Evolutionary conservation across 2,797 vertebrate genomes (phyloP).

Genomic region (Pantherophis alleghaniensis): DNA sequence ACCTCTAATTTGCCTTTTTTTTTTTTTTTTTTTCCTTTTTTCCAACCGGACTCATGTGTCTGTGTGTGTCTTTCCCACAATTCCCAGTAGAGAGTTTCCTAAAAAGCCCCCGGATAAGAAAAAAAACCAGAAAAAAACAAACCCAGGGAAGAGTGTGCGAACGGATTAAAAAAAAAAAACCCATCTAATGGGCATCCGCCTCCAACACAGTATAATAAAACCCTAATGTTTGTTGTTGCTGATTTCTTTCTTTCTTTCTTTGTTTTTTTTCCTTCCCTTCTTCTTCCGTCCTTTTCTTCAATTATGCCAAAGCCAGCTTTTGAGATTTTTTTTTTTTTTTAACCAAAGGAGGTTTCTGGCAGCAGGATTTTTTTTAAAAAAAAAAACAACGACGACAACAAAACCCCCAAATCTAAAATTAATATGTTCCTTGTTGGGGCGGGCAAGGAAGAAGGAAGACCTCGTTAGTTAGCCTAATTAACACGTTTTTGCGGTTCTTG

Average conservation of each 20-base stretch:
- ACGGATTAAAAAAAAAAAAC: background rate
- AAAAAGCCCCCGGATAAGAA: background rate
- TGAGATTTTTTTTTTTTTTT: no score
- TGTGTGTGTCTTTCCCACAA: no score
- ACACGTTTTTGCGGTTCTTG: background rate
- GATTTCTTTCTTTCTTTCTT: background rate
- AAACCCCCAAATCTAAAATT: background rate
- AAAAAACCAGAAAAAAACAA: background rate
- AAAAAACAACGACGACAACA: no score
- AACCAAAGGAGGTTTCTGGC: background rate
- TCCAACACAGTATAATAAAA: background rate
- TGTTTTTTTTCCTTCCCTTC: background rate
- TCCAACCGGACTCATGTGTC: background rate
- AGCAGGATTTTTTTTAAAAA: background rate
- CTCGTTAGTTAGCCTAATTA: constrained; percentile 27
- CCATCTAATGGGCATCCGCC: background rate
- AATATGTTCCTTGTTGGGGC: background rate
- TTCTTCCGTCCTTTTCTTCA: background rate
- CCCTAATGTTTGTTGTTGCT: background rate
- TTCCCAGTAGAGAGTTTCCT: background rate
- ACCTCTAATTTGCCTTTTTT: background rate
- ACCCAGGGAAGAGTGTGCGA: background rate
- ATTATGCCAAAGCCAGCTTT: background rate
- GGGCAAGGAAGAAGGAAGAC: background rate
- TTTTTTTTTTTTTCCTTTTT: no score